Conservation (phyloP, 2,888 invertebrate genomes). For the Aporophyla lueneburgensis region DNA sequence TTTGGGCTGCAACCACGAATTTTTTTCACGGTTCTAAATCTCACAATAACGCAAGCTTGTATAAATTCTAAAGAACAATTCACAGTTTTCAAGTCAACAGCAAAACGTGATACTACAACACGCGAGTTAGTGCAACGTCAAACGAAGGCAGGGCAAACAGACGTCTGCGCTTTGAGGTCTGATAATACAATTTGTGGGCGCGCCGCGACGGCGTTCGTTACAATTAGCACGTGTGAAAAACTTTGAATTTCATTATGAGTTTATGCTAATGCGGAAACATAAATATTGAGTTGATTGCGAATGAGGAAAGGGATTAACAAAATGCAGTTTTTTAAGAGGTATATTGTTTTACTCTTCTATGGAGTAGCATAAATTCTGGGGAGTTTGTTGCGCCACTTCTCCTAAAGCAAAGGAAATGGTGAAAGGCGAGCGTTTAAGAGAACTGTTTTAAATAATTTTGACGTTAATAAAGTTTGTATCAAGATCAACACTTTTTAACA, state of each 20-base stretch:
- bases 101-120: slow-evolving; percentile 44
- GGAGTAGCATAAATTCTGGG: not conserved
- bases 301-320: slow-evolving; percentile 12
- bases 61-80: slow-evolving; percentile 25
- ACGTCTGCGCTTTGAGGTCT: slow-evolving; percentile 82
- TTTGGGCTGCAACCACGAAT: not conserved
- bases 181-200: slow-evolving; percentile 75
- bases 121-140: slow-evolving; percentile 40
- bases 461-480: no score
- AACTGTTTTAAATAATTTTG: not conserved
- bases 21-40: not conserved
- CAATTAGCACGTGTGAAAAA: slow-evolving; percentile 63
- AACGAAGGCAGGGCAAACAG: slow-evolving; percentile 67
- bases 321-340: not conserved
- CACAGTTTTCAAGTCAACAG: slow-evolving; percentile 31
- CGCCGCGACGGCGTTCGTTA: slow-evolving; percentile 56
- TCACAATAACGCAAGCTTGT: not conserved
- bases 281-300: slow-evolving; percentile 49
- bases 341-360: not conserved
- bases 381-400: not conserved
- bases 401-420: not conserved
- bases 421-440: not conserved
- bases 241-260: slow-evolving; percentile 54
- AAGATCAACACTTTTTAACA: no score
- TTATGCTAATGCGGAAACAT: slow-evolving; percentile 48